These are phyloP conservation scores for Plagodis dolabraria DNA, from an alignment of 2,888 invertebrate species.

Conservation along the genomic window DNA sequence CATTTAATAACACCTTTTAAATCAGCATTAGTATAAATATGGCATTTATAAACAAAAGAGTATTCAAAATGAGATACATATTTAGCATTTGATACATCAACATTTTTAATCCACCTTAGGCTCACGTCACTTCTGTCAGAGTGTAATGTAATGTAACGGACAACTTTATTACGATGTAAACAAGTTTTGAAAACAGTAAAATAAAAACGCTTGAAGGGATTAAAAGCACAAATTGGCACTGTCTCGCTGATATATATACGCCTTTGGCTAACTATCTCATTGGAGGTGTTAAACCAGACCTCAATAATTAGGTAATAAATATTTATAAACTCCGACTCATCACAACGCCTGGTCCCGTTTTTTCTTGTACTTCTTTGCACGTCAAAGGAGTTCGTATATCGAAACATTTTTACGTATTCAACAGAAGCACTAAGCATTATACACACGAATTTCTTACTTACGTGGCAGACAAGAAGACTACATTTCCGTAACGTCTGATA, in stretches of 20 bases:
- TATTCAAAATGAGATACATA: no score
- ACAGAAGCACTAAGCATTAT: constrained; percentile 2
- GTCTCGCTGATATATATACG: constrained; percentile 50
- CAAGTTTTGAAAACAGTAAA: constrained; percentile 20
- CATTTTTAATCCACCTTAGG: not conserved
- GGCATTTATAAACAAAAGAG: constrained; percentile 15
- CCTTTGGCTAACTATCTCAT: constrained; percentile 60
- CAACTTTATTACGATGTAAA: constrained; percentile 20
- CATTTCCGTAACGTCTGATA: constrained; percentile 22
- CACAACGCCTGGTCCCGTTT: constrained; percentile 52
- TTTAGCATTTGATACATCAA: no score
- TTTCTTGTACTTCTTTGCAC: constrained; percentile 58
- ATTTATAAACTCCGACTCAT: constrained; percentile 77
- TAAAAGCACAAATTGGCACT: constrained; percentile 53
- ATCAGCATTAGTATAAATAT: constrained; percentile 26
- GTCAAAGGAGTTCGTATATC: constrained; percentile 56
- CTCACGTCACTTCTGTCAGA: constrained; percentile 11
- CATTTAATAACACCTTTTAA: constrained; percentile 32
- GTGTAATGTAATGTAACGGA: constrained; percentile 9
- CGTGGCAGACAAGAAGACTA: constrained; percentile 12
- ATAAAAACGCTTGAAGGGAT: constrained; percentile 4
- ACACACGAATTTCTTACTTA: constrained; percentile 31
- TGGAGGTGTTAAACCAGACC: constrained; percentile 66
- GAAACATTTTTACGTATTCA: constrained; percentile 32
- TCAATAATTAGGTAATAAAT: constrained; percentile 79